A percentile compares a stretch with the other conserved stretches of the same genome.
Conservation (phyloP, 2,113 vertebrate genomes). For the Ciconia boyciana region DNA sequence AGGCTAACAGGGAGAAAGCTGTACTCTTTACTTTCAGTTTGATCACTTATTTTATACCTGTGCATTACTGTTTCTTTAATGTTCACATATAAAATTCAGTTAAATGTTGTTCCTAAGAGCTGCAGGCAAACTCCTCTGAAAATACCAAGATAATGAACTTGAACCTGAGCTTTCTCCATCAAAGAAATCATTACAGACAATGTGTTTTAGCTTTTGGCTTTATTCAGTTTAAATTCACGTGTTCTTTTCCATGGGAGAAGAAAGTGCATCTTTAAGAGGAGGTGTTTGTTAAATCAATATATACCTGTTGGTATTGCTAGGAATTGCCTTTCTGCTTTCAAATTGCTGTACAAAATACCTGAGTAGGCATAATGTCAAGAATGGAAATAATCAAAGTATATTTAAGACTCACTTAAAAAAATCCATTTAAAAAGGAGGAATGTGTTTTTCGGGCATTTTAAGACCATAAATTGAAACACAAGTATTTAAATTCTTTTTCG, state of each 20-base stretch:
- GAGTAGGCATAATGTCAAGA: slow-evolving; percentile 67
- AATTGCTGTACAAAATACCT: slow-evolving; percentile 62
- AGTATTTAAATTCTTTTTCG: slow-evolving; percentile 77
- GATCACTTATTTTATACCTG: slow-evolving; percentile 67
- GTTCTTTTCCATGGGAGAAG: slow-evolving; percentile 55
- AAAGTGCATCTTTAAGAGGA: slow-evolving; percentile 64
- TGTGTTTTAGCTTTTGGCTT: slow-evolving; percentile 65
- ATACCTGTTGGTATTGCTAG: slow-evolving; percentile 52
- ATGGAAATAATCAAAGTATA: slow-evolving; percentile 71
- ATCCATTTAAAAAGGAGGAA: slow-evolving; percentile 65
- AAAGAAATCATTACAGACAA: slow-evolving; percentile 71
- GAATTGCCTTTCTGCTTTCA: slow-evolving; percentile 71
- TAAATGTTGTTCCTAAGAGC: slow-evolving; percentile 62
- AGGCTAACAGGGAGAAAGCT: slow-evolving; percentile 53
- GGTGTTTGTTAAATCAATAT: slow-evolving; percentile 69
- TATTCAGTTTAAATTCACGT: slow-evolving; percentile 70
- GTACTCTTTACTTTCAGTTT: slow-evolving; percentile 49
- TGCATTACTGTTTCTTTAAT: slow-evolving; percentile 64
- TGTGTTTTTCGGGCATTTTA: slow-evolving; percentile 63
- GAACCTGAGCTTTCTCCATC: slow-evolving; percentile 68
- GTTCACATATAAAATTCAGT: slow-evolving; percentile 68
- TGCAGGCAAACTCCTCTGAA: slow-evolving; percentile 64
- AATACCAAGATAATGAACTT: slow-evolving; percentile 77
- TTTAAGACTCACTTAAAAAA: slow-evolving; percentile 69
- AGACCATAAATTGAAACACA: slow-evolving; percentile 66